Percentiles rank a stretch among this genome's conserved stretches.
phyloP scores from a whole-genome alignment of 2,113 vertebrate species.

The Gymnarchus niloticus region DNA sequence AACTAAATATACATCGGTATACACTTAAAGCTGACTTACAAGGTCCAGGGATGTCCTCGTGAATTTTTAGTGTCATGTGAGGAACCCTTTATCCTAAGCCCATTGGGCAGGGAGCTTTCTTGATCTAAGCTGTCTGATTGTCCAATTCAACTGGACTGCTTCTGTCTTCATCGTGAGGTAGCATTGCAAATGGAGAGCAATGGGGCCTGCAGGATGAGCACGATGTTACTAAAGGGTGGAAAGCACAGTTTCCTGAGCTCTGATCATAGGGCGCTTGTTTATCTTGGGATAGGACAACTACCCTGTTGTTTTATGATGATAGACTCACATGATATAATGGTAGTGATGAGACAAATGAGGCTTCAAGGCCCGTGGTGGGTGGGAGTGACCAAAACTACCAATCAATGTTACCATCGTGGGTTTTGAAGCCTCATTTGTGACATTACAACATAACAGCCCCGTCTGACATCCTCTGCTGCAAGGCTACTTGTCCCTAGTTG shows the following conservation, averaged over 20 bases:
- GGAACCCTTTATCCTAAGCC: background rate
- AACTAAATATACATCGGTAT: background rate
- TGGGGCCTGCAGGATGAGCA: background rate
- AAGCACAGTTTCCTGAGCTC: background rate
- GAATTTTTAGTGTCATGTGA: background rate
- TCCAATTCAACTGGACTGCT: background rate
- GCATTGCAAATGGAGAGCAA: background rate
- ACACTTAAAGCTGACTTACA: background rate
- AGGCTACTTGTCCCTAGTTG: background rate
- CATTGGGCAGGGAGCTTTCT: background rate
- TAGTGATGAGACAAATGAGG: too few species aligned
- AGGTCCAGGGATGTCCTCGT: background rate
- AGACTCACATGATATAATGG: slow-evolving; percentile 6
- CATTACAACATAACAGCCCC: too few species aligned
- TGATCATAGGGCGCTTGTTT: background rate
- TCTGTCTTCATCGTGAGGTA: background rate
- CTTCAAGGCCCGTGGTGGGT: too few species aligned
- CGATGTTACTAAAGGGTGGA: background rate
- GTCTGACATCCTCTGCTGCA: slow-evolving; percentile 1
- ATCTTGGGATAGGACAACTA: background rate
- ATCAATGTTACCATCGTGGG: too few species aligned
- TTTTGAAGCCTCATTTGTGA: too few species aligned
- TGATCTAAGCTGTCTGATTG: background rate
- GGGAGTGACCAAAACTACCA: too few species aligned
- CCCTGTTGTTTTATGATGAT: background rate